These are phyloP conservation scores for Phenganax stokvisi DNA, from an alignment of 92 coral and sea anemone species.

Conservation along the genomic window DNA sequence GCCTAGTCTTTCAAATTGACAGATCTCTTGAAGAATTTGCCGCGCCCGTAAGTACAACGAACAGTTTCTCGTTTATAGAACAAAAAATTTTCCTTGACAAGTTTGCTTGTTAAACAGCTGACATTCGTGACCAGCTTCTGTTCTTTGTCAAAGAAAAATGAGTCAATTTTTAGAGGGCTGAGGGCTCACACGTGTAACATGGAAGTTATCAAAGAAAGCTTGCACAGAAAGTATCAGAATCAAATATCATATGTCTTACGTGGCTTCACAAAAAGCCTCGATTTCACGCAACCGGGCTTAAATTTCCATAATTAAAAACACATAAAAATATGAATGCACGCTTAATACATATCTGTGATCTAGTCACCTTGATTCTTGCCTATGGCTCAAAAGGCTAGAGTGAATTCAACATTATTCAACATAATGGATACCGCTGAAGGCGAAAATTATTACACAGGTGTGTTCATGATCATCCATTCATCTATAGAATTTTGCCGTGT, in stretches of 20 bases:
- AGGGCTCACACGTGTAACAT: too few relatives aligned
- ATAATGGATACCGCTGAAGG: slow-evolving; percentile 21
- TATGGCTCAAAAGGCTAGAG: slow-evolving; percentile 11
- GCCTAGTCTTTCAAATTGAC: too few relatives aligned
- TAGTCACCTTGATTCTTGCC: background rate
- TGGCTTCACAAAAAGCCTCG: slow-evolving; percentile 23
- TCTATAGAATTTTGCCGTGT: background rate
- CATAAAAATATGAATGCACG: slow-evolving; percentile 12
- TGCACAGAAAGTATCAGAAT: background rate
- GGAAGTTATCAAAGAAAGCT: too few relatives aligned
- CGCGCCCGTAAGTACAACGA: too few relatives aligned
- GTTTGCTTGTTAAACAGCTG: too few relatives aligned
- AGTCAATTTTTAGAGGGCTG: too few relatives aligned
- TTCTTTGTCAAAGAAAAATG: too few relatives aligned
- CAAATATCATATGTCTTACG: background rate
- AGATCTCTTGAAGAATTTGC: too few relatives aligned
- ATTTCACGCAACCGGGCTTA: background rate
- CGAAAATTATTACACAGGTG: slow-evolving; percentile 37
- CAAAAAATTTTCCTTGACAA: too few relatives aligned
- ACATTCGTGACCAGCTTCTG: too few relatives aligned
- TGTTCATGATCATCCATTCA: background rate
- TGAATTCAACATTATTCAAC: slow-evolving; percentile 14
- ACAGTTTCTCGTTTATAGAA: too few relatives aligned
- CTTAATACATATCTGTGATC: background rate
- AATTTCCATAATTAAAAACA: slow-evolving; percentile 7